phyloP scores from a whole-genome alignment of 1,140 invertebrate species.

The Aricia agestis region DNA sequence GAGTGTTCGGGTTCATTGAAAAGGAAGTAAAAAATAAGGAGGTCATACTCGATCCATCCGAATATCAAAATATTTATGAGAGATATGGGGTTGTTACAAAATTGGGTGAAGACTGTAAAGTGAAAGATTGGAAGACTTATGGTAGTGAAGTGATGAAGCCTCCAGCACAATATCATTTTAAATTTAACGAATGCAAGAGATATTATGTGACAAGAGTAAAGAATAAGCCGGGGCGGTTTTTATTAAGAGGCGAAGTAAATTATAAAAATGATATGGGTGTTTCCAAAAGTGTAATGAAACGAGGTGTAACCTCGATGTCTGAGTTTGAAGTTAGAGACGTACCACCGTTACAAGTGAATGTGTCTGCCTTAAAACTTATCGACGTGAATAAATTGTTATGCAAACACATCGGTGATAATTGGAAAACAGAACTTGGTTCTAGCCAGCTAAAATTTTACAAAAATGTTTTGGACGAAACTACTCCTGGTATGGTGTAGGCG shows the following conservation, averaged over 20 bases:
- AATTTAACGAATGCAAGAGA: slow-evolving; percentile 19
- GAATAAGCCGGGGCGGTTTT: slow-evolving; percentile 18
- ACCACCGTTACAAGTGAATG: slow-evolving; percentile 16
- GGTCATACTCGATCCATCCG: too few species aligned
- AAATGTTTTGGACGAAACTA: slow-evolving; percentile 21
- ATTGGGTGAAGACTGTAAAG: slow-evolving; percentile 15
- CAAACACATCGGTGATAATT: slow-evolving; percentile 20
- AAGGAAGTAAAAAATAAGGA: too few species aligned
- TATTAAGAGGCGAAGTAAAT: too few species aligned
- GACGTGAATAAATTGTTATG: slow-evolving; percentile 22
- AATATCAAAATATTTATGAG: slow-evolving; percentile 18
- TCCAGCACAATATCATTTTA: slow-evolving; percentile 17
- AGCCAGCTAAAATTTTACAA: slow-evolving; percentile 19
- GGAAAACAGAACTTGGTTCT: slow-evolving; percentile 18
- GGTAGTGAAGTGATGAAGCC: slow-evolving; percentile 6
- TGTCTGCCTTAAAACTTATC: slow-evolving; percentile 17
- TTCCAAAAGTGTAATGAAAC: slow-evolving; percentile 21
- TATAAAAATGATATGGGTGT: slow-evolving; percentile 17
- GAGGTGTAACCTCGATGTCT: slow-evolving; percentile 16
- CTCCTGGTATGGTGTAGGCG: slow-evolving; percentile 7
- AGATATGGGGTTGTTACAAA: slow-evolving; percentile 1
- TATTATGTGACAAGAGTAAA: slow-evolving; percentile 21
- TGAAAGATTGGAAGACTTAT: slow-evolving; percentile 20
- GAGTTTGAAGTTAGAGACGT: slow-evolving; percentile 19
- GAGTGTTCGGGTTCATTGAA: too few species aligned